Evolutionary conservation across 2,888 invertebrate genomes (phyloP).

Genomic region (Eubasilissa splendida): DNA sequence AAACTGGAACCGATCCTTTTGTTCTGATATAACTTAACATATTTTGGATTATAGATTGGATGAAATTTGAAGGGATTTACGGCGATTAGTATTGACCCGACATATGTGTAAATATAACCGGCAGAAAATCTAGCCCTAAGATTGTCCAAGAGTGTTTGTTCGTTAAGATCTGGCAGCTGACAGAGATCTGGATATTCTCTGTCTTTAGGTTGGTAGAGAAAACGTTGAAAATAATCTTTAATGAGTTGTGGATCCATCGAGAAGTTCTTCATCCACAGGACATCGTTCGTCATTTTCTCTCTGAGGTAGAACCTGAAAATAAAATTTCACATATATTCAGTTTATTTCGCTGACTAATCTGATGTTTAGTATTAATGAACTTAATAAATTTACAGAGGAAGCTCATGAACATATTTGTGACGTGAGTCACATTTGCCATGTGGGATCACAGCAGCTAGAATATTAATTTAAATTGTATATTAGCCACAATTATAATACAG

Average conservation of each 20-base stretch:
- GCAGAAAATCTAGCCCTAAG: conserved; percentile 89
- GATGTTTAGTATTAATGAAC: conserved; percentile 3
- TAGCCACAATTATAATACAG: too few relatives aligned
- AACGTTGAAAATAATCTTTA: conserved; percentile 92
- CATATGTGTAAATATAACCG: conserved; percentile 96
- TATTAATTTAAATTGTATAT: too few relatives aligned
- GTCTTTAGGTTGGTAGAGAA: conserved; percentile 93
- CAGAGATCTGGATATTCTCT: conserved; percentile 96
- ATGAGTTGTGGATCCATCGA: conserved; percentile 93
- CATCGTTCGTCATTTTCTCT: conserved; percentile 84
- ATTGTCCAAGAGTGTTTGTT: conserved; percentile 93
- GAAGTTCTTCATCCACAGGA: conserved; percentile 90
- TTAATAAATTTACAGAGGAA: conserved; percentile 17
- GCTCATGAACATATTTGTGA: not conserved
- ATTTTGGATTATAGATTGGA: conserved; percentile 98
- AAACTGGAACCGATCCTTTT: conserved; percentile 91
- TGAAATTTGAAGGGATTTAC: conserved; percentile 96
- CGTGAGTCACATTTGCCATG: not conserved
- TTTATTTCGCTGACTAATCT: conserved; percentile 11
- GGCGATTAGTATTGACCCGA: conserved; percentile 95
- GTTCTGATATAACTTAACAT: conserved; percentile 96
- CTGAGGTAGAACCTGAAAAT: conserved; percentile 85
- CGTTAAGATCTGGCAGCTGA: conserved; percentile 95
- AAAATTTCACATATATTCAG: not conserved
- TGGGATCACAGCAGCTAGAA: not conserved